Base-by-base conservation (phyloP, 2,797 vertebrate genomes). In the Gymnoscopelus microlampas region DNA sequence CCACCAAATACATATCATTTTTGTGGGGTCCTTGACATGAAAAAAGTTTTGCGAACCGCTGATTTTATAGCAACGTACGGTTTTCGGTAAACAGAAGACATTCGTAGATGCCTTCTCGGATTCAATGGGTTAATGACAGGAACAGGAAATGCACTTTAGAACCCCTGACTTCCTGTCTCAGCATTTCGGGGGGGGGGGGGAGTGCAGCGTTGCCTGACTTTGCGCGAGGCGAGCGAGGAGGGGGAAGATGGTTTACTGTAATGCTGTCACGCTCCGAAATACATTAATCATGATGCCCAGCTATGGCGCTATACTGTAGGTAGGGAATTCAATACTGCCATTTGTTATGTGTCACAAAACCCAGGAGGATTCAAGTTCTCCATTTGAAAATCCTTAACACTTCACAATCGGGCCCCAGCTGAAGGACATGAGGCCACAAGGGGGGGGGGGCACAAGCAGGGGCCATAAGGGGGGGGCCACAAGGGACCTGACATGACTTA, bases 91-190 rank as follows among this genome's bases (percentile, higher is more conserved):
- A n/a, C n/a, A 19, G 19, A 19, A 19, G 19, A 19, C 19, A 19
- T 19, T 19, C 19, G 19, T 19, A 19, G 19, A 19, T 19, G 19
- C 19, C 19, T 19, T 19, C 19, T 19, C 19, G 19, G 19, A 19
- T 19, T 19, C 19, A 19, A 19, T 19, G 19, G 19, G 19, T 19
- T 19, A 53, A 60, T 68, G 55, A 68, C 57, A 14, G 47, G 66
- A 68, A 59, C 9, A 53, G 66, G 56, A 68, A 68, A 68, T 54
- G 32, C 19, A 53, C 19, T 44, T 60, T 24, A 23, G 14, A 53
- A 29, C 4, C 51, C 7, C 53, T 44, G 32, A 23, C 49, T 23
- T 69, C 57, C 48, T 51, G n/a, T 13, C 9, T n/a, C 26, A 32
- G 49, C n/a, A 19, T 48, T 15, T 7, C 5, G 9, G 51, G n/a